These are phyloP conservation scores for Syrmaticus mikado DNA, from an alignment of 2,113 vertebrate species.

Conservation along the genomic window DNA sequence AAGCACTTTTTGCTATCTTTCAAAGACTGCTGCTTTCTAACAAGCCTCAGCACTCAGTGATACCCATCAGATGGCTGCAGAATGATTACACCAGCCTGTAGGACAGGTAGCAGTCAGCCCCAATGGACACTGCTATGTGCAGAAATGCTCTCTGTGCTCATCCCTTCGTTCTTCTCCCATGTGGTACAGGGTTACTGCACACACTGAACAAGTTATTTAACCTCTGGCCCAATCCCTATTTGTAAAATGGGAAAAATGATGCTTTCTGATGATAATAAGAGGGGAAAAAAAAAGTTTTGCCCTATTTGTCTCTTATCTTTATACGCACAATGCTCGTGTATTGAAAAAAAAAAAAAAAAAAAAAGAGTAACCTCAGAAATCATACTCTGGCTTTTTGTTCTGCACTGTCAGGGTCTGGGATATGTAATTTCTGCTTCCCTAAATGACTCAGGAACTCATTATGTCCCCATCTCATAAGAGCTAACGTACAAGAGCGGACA, in stretches of 20 bases:
- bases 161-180: not conserved
- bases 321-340: not conserved
- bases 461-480: not conserved
- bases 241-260: not conserved
- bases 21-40: not conserved
- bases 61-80: not conserved
- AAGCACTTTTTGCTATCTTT: not conserved
- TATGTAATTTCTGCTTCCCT: not conserved
- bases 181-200: not conserved
- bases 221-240: not conserved
- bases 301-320: not conserved
- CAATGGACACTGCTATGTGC: not conserved
- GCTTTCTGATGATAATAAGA: not conserved
- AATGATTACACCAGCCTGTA: not conserved
- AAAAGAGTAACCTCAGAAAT: not conserved
- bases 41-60: not conserved
- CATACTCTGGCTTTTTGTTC: not conserved
- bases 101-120: not conserved
- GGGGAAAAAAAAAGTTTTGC: not conserved
- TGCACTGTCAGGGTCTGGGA: not conserved
- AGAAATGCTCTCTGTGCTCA: not conserved
- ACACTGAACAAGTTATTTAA: fast-evolving
- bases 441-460: not conserved
- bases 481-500: fast-evolving
- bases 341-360: not conserved